phyloP scores from a whole-genome alignment of 2,888 invertebrate genomes.

The Cantharis lateralis region DNA sequence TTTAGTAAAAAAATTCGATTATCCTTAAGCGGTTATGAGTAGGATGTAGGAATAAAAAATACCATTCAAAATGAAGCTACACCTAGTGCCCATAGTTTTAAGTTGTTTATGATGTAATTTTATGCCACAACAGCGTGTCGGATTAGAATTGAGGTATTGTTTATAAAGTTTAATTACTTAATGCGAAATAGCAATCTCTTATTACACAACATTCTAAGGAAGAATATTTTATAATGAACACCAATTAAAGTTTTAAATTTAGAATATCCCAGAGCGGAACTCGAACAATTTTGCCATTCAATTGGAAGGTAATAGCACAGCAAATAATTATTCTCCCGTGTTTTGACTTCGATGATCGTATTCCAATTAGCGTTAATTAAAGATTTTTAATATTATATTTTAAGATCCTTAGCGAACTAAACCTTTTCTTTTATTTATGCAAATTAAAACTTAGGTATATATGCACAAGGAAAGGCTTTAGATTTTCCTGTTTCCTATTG shows the following conservation, averaged over 20 bases:
- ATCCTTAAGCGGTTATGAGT: neutral
- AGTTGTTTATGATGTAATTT: conserved; percentile 10
- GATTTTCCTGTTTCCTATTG: neutral
- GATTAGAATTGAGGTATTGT: conserved; percentile 10
- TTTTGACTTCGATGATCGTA: conserved; percentile 4
- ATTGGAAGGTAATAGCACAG: conserved; percentile 2
- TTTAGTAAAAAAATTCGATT: neutral
- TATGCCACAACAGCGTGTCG: neutral
- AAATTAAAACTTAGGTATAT: neutral
- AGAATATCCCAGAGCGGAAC: conserved; percentile 2
- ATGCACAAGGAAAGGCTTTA: neutral
- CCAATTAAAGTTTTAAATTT: conserved; percentile 24
- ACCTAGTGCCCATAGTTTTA: neutral
- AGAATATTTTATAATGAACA: conserved; percentile 20
- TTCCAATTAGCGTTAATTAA: conserved; percentile 4
- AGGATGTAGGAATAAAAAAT: neutral
- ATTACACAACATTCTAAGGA: conserved; percentile 8
- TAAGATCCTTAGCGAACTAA: neutral
- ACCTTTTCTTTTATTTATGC: neutral
- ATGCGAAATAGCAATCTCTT: conserved; percentile 15
- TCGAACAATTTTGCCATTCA: neutral
- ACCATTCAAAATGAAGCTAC: neutral
- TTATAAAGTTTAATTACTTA: conserved; percentile 24
- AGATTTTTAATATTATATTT: conserved; percentile 2
- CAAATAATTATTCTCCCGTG: conserved; percentile 12